These are phyloP conservation scores for Atta cephalotes DNA, from an alignment of 1,140 invertebrate genomes.

Conservation along the genomic window DNA sequence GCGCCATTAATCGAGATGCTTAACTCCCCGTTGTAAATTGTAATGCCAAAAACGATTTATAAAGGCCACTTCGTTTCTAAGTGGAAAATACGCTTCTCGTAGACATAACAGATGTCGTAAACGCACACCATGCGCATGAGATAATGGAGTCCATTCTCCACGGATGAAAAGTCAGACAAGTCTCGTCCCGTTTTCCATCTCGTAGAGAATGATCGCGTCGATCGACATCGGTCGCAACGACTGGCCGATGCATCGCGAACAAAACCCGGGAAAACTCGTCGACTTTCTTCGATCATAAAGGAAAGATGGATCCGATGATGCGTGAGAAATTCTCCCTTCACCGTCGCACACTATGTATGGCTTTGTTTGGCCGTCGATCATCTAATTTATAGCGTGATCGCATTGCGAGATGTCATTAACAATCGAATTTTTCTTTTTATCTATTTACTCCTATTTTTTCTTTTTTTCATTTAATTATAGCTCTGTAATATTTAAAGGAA, in stretches of 20 bases:
- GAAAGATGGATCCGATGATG: neutral
- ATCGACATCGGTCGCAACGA: neutral
- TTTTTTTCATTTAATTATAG: neutral
- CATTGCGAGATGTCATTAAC: neutral
- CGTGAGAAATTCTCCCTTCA: slow-evolving; percentile 56
- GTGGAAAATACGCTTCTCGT: slow-evolving; percentile 18
- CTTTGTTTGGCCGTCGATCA: slow-evolving; percentile 27
- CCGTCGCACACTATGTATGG: neutral
- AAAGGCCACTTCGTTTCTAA: slow-evolving; percentile 38
- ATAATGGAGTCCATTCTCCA: slow-evolving; percentile 52
- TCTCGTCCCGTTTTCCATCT: slow-evolving; percentile 8
- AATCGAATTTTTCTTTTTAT: neutral
- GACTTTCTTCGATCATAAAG: slow-evolving; percentile 6
- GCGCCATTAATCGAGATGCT: slow-evolving; percentile 37
- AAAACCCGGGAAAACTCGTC: slow-evolving; percentile 51
- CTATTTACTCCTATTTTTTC: neutral
- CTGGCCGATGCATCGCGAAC: slow-evolving; percentile 34
- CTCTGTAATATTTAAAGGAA: neutral
- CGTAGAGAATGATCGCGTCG: slow-evolving; percentile 1
- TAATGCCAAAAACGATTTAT: slow-evolving; percentile 47
- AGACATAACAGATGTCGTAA: slow-evolving; percentile 61
- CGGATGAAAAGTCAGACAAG: slow-evolving; percentile 62
- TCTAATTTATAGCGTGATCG: slow-evolving; percentile 19
- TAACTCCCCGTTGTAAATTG: slow-evolving; percentile 46
- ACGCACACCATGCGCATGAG: neutral